Base-by-base conservation (phyloP, 1,140 invertebrate species). In the Zaprionus africanus region DNA sequence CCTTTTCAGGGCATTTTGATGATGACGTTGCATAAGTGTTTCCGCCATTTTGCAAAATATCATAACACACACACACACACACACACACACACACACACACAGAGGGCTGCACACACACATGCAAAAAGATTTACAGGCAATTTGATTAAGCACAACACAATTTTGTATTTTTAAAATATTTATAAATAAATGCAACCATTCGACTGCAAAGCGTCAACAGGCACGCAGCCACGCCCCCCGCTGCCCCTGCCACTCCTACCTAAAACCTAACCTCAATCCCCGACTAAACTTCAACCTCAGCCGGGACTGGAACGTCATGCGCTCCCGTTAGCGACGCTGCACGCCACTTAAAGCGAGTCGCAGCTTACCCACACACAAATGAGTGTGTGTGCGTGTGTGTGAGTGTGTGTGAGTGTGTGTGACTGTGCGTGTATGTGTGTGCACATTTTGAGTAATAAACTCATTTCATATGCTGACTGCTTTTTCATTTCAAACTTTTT, bases 401-500 rank as follows among this genome's bases (percentile, higher is more conserved):
- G 60, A 58, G 19, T 12, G 51, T 70, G 34, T 56, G 38, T 41
- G 15, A 24, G 31, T 19, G 62, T 51, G 34, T 53, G n/a, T n/a
- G n/a, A n/a, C n/a, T n/a, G n/a, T n/a, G 34, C 1, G 22, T 34
- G 19, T 38, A 26, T 56, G 64, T 63, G 46, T 54, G 38, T 51
- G 53, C 53, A 63, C 81, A 90, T 90, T 87, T 88, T 90, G 85
- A 90, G 85, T 90, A 90, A 90, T 90, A 90, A 90, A 90, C 85
- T 90, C 81, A 90, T 90, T 90, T 90, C 85, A 90, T 90, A 90
- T 90, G 85, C 85, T 90, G 85, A 90, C 85, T 90, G 85, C 86
- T 90, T 90, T 88, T 90, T 90, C 85, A 90, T 88, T 88, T 88
- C 81, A 74, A 90, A 90, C 64, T 75, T 90, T 87, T 86, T 87